Evolutionary conservation across 2,113 vertebrate genomes (phyloP), one percentile per base, ranked within the genome.

Genomic region (Tauraco erythrolophus): DNA sequence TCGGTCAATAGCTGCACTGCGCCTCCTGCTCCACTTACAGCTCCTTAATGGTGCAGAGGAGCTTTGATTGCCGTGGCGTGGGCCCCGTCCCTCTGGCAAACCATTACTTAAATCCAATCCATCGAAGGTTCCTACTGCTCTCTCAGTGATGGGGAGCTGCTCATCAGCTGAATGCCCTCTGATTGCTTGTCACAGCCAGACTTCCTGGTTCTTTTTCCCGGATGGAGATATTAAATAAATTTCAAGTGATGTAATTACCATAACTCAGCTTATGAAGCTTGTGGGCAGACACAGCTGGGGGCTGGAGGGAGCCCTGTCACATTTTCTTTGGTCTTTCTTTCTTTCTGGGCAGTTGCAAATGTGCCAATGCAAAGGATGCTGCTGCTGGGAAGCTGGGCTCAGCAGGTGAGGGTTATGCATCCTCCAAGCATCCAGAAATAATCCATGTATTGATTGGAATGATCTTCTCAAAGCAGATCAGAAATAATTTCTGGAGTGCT

Each of bases 31-130:
- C 94, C 89, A 93, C 94, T 95, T 93, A 88, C 69, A 87, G 80
- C 79, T 95, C 89, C 68, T 93, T 97, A 96, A 96, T 95, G 96
- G 95, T 90, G 69, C 91, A 95, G 91, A 92, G 80, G 68, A 95
- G 89, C 92, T 92, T 94, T 96, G 97, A 97, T 91, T 96, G 96
- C 94, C 0, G 2, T 96, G 94, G 86, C 19, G 14, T 89, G 77
- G 87, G 94, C 89, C 85, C 48, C 88, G 51, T 95, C 88, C 94
- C 95, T 94, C 94, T 95, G 85, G 96, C 80, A 97, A 97, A 94
- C 89, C 87, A 85, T 94, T 77, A 91, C 82, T 97, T 96, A 93
- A 94, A 92, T 93, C 86, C 84, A 94, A 75, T 92, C 88, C 77
- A 65, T 25, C 0, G 27, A 82, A 87, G 75, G 54, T 91, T 95